A percentile compares a stretch with the other conserved stretches of the same genome.
phyloP scores from a whole-genome alignment of 1,140 invertebrate genomes.

The Ctenoplectra terminalis region DNA sequence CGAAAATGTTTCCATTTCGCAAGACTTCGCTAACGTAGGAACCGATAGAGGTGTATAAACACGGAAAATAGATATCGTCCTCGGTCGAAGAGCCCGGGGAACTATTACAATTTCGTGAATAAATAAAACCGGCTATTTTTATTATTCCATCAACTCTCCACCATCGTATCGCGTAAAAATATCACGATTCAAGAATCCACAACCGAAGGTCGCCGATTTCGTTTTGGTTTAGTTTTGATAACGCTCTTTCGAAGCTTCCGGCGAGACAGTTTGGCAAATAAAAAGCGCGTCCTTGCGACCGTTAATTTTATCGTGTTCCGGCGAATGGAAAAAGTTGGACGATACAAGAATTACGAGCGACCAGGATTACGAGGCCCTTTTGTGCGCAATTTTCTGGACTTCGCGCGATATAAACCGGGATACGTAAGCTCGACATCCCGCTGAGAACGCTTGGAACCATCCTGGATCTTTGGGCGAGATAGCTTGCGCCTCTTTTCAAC shows the following conservation, averaged over 20 bases:
- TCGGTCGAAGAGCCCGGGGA: background rate
- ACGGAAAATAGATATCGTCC: background rate
- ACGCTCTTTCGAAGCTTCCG: background rate
- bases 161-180: background rate
- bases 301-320: constrained; percentile 20
- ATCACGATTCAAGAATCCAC: background rate
- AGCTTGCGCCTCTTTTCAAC: constrained; percentile 72
- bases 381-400: constrained; percentile 62
- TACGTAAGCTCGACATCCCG: constrained; percentile 53
- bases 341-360: constrained; percentile 19
- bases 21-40: no score
- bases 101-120: constrained; percentile 14
- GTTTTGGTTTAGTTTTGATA: no score
- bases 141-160: background rate
- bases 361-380: constrained; percentile 40
- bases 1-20: background rate
- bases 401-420: constrained; percentile 1
- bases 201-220: background rate
- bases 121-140: constrained; percentile 31
- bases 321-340: constrained; percentile 41
- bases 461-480: constrained; percentile 66
- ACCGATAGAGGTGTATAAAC: background rate
- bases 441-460: constrained; percentile 52
- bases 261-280: background rate
- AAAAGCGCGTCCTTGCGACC: no score